Evolutionary conservation across 2,797 vertebrate genomes (phyloP).

Genomic region (Pterois miles): DNA sequence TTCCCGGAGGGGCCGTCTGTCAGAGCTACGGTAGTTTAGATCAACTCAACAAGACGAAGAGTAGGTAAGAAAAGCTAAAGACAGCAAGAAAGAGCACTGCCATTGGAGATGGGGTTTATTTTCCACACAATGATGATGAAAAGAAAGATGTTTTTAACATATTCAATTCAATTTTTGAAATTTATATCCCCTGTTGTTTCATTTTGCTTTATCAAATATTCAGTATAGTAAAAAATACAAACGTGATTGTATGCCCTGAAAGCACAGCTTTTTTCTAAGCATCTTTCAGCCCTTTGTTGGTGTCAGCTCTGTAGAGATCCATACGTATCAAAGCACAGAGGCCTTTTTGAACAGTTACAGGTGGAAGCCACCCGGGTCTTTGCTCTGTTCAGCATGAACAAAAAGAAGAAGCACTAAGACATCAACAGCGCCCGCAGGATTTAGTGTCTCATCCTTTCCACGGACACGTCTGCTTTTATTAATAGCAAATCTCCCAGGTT

Average conservation of each 20-base stretch:
- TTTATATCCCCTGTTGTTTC: neutral
- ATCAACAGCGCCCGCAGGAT: constrained; percentile 39
- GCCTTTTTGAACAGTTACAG: constrained; percentile 29
- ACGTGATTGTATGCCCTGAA: neutral
- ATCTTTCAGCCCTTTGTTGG: neutral
- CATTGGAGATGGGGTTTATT: neutral
- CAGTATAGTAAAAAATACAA: neutral
- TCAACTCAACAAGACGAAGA: constrained; percentile 7
- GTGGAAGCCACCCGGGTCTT: constrained; percentile 21
- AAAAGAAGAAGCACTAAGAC: constrained; percentile 13
- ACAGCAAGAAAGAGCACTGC: constrained; percentile 5
- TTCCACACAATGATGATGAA: too few relatives aligned
- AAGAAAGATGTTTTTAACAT: neutral
- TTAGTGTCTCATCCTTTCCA: constrained; percentile 39
- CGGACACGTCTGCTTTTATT: constrained; percentile 38
- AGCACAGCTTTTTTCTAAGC: neutral
- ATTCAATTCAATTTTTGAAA: neutral
- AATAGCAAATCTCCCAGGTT: constrained; percentile 41
- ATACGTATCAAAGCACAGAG: constrained; percentile 41
- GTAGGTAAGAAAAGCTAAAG: constrained; percentile 8
- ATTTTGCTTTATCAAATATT: neutral
- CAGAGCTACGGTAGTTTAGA: constrained; percentile 35
- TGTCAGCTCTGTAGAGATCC: constrained; percentile 37
- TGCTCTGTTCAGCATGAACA: constrained; percentile 16
- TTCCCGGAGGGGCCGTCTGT: constrained; percentile 53